Percentiles rank a stretch among this genome's conserved stretches.
These are phyloP conservation scores for Agrotis clavis DNA, from an alignment of 2,888 invertebrate genomes.

Conservation along the genomic window DNA sequence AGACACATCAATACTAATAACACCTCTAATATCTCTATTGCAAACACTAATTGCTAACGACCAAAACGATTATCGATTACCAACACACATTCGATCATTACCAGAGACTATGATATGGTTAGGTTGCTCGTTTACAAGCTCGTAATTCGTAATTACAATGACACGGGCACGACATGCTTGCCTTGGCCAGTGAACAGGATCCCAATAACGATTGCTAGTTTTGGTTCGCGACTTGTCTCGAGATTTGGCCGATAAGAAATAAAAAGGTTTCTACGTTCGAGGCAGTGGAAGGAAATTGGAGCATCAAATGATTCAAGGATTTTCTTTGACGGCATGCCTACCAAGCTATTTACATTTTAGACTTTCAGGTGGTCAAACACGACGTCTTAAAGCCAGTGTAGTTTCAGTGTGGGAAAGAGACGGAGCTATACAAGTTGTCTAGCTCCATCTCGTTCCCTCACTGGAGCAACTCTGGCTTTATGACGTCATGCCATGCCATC, in stretches of 20 bases:
- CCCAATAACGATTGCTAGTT: constrained; percentile 65
- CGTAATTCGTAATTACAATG: constrained; percentile 68
- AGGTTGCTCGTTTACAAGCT: constrained; percentile 49
- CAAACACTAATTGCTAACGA: constrained; percentile 33
- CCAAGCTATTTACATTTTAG: not conserved
- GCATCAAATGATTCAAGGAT: not conserved
- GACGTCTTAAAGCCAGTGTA: too few relatives aligned
- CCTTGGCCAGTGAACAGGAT: constrained; percentile 79
- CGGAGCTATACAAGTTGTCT: too few relatives aligned
- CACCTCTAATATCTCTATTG: constrained; percentile 5
- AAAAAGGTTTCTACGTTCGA: constrained; percentile 11
- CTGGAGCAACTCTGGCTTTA: too few relatives aligned
- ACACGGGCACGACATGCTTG: constrained; percentile 71
- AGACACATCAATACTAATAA: constrained; percentile 10
- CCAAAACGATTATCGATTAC: constrained; percentile 53
- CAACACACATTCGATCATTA: constrained; percentile 39
- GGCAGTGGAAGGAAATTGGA: constrained; percentile 20
- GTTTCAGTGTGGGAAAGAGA: too few relatives aligned
- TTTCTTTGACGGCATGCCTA: not conserved
- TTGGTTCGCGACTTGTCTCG: constrained; percentile 42
- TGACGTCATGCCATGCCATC: too few relatives aligned
- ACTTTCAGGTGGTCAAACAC: too few relatives aligned
- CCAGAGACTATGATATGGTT: constrained; percentile 49
- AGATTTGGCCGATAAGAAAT: constrained; percentile 24
- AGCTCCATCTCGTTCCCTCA: too few relatives aligned